phyloP scores from a whole-genome alignment of 2,113 vertebrate species.

The Ammodytes dubius region DNA sequence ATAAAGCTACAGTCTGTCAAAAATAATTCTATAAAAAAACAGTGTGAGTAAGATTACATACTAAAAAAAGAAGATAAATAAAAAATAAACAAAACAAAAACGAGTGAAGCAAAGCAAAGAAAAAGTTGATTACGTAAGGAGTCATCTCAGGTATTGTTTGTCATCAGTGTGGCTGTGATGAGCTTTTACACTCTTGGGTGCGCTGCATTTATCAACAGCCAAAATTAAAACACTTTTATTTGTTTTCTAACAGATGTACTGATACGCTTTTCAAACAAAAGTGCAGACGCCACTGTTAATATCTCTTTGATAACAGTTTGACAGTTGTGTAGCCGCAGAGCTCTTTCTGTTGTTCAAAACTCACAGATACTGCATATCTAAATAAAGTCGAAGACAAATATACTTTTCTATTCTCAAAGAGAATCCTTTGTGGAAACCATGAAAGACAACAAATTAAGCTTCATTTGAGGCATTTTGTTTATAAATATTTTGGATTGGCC shows the following conservation, averaged over 20 bases:
- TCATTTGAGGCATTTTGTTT: constrained; percentile 26
- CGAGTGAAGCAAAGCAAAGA: not conserved
- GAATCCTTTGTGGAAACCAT: constrained; percentile 38
- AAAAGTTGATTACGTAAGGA: not conserved
- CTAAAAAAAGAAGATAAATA: not conserved
- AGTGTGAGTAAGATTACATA: not conserved
- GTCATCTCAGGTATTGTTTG: constrained; percentile 30
- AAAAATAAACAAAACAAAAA: not conserved
- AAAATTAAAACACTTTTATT: constrained; percentile 67
- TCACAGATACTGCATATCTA: constrained; percentile 52
- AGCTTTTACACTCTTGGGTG: constrained; percentile 42
- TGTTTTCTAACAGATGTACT: constrained; percentile 47
- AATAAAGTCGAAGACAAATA: constrained; percentile 71
- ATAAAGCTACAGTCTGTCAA: not conserved
- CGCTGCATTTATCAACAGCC: constrained; percentile 51
- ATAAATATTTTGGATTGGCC: constrained; percentile 8
- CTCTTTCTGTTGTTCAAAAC: constrained; percentile 54
- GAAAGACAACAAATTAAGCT: constrained; percentile 52
- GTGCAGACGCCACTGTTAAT: constrained; percentile 62
- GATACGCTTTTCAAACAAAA: constrained; percentile 42
- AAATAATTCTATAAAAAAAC: not conserved
- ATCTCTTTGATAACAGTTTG: constrained; percentile 72
- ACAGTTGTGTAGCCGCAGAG: constrained; percentile 53
- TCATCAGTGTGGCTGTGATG: constrained; percentile 12
- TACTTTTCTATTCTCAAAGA: constrained; percentile 51